Base-by-base conservation (phyloP, 2,888 invertebrate species). In the Rhabditoides inermis region DNA sequence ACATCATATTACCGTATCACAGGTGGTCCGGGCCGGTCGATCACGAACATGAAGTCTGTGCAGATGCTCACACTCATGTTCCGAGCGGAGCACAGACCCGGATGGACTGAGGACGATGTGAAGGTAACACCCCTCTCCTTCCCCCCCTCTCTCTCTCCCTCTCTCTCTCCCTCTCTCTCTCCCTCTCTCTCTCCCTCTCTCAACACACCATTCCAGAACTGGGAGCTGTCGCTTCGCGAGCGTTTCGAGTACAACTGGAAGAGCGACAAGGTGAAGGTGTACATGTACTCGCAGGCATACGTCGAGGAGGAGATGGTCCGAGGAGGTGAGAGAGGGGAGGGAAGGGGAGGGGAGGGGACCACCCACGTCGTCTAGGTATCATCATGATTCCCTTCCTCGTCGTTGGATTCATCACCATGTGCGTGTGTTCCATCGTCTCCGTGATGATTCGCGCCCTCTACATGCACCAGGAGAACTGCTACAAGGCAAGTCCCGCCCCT, bases 271-370 rank as follows among this genome's bases (percentile, higher is more conserved):
- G 49, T 72, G 15, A 55, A 64, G 27, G 49, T 69, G 36, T 71
- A 63, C 47, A 61, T 65, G 22, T 59, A 68, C 32, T 67, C 69
- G 4, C 66, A 66, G 32, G 63, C 72, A 7, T 71, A 65, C 48
- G 65, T 72, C 1, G 72, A 72, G 45, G 68, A 72, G 41, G 72
- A 72, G 53, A 72, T 72, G 72, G 70, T 72, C 36, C 55, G 72
- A 35, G 63, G 63, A 18, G 60, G 58, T 5, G 44, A 42, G 36
- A 26, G 10, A 44, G 20, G 15, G 20, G 5, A 23, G n/a, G n/a
- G n/a, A n/a, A 35, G 63, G 63, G 15, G 60, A 55, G 4, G 44
- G 36, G 36, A 26, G 10, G 25, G 20, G 15, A 23, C 6, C 15
- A 23, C 12, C 23, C 5, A 20, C 20, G n/a, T 23, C n/a, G 15